Conservation (phyloP, 2,888 invertebrate species). For the Nemurella pictetii region DNA sequence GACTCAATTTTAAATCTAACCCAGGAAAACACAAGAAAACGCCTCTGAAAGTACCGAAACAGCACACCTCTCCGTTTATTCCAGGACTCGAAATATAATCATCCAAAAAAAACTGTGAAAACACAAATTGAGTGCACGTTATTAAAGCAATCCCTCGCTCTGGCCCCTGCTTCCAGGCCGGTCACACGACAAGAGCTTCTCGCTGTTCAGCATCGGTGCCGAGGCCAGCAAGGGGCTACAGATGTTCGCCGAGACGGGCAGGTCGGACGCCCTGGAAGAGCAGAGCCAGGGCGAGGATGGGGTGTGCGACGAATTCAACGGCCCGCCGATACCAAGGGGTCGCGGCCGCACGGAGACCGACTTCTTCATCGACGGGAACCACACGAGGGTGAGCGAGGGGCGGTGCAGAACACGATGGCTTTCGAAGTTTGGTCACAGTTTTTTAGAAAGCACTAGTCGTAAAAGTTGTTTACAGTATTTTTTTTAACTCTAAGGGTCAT, state of each 20-base stretch:
- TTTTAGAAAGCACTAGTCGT: no score
- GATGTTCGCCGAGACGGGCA: slow-evolving; percentile 84
- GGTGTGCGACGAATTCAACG: slow-evolving; percentile 81
- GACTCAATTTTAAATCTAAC: no score
- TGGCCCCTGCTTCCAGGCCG: slow-evolving; percentile 66
- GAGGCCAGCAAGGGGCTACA: slow-evolving; percentile 76
- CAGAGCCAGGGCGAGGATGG: slow-evolving; percentile 73
- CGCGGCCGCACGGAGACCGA: slow-evolving; percentile 77
- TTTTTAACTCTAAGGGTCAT: no score
- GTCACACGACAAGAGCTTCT: slow-evolving; percentile 81
- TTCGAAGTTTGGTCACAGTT: background rate
- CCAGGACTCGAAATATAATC: no score
- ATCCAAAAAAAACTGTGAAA: no score
- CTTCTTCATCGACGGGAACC: slow-evolving; percentile 89
- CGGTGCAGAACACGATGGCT: background rate
- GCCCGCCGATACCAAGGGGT: slow-evolving; percentile 73
- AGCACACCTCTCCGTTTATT: no score
- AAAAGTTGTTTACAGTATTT: no score
- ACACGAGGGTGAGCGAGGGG: slow-evolving; percentile 71
- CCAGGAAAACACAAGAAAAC: no score
- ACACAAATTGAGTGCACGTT: no score
- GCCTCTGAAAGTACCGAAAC: no score
- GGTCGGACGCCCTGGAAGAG: slow-evolving; percentile 72
- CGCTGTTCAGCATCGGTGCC: slow-evolving; percentile 78
- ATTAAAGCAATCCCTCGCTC: background rate